A percentile compares a stretch with the other conserved stretches of the same genome.
Conservation (phyloP, 2,888 invertebrate genomes). For the Formica aserva region DNA sequence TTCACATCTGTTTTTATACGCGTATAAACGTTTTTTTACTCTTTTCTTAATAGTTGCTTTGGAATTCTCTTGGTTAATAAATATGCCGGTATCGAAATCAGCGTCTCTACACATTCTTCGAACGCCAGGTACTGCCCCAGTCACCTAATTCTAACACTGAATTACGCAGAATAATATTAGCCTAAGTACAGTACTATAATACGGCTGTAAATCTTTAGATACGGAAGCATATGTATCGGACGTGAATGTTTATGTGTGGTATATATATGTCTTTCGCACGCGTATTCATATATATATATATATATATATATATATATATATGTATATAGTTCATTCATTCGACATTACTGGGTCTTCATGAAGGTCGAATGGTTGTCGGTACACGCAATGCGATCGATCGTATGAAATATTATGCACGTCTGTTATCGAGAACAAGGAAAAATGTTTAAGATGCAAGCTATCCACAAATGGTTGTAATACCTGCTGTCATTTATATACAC, state of each 20-base stretch:
- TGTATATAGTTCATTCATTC: constrained; percentile 39
- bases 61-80: neutral
- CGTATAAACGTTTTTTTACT: neutral
- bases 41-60: neutral
- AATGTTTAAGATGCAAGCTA: constrained; percentile 60
- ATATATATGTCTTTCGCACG: constrained; percentile 53
- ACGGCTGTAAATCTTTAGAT: constrained; percentile 81
- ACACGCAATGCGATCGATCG: constrained; percentile 70
- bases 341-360: constrained; percentile 52
- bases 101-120: constrained; percentile 36
- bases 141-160: constrained; percentile 75
- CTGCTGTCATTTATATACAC: constrained; percentile 33
- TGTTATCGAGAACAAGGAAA: constrained; percentile 52
- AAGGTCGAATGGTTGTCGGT: constrained; percentile 61
- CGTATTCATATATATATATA: constrained; percentile 1
- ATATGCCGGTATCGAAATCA: constrained; percentile 38
- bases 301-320: neutral
- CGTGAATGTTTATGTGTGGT: constrained; percentile 64
- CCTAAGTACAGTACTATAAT: constrained; percentile 76
- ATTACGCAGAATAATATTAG: constrained; percentile 76
- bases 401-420: constrained; percentile 58
- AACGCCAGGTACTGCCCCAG: constrained; percentile 52
- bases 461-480: constrained; percentile 23
- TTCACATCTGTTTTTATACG: constrained; percentile 12
- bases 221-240: constrained; percentile 81